phyloP scores from a whole-genome alignment of 2,888 invertebrate genomes.

The Eulithis prunata region DNA sequence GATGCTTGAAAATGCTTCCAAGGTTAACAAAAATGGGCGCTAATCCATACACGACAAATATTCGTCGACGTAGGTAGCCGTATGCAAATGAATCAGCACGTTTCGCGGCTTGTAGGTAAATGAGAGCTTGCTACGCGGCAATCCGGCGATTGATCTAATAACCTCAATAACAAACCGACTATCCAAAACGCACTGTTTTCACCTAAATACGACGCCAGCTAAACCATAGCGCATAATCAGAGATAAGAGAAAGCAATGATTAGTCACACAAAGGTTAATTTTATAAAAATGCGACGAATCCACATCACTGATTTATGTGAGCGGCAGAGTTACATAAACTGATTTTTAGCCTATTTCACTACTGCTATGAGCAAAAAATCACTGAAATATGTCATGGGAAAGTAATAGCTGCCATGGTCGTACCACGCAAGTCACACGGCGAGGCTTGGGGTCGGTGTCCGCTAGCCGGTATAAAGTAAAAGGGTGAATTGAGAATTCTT shows the following conservation, averaged over 20 bases:
- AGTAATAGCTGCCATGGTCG: constrained; percentile 83
- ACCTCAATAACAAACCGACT: constrained; percentile 68
- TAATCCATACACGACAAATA: constrained; percentile 11
- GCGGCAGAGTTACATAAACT: constrained; percentile 72
- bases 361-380: constrained; percentile 46
- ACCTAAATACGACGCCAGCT: constrained; percentile 53
- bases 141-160: constrained; percentile 77
- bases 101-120: constrained; percentile 70
- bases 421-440: constrained; percentile 81
- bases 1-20: constrained; percentile 3
- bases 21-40: constrained; percentile 8
- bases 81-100: constrained; percentile 84
- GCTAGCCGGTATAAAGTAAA: constrained; percentile 82
- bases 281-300: constrained; percentile 67
- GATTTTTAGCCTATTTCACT: constrained; percentile 47
- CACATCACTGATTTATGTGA: constrained; percentile 57
- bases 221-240: constrained; percentile 61
- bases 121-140: constrained; percentile 80
- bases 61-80: constrained; percentile 47
- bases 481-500: constrained; percentile 71
- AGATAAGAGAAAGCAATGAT: constrained; percentile 80
- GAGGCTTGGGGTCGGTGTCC: constrained; percentile 88
- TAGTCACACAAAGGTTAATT: constrained; percentile 79
- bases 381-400: constrained; percentile 65
- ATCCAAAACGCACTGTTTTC: constrained; percentile 52